Conservation (phyloP, 2,888 invertebrate genomes). For the Prosopocoilus inquinatus region DNA sequence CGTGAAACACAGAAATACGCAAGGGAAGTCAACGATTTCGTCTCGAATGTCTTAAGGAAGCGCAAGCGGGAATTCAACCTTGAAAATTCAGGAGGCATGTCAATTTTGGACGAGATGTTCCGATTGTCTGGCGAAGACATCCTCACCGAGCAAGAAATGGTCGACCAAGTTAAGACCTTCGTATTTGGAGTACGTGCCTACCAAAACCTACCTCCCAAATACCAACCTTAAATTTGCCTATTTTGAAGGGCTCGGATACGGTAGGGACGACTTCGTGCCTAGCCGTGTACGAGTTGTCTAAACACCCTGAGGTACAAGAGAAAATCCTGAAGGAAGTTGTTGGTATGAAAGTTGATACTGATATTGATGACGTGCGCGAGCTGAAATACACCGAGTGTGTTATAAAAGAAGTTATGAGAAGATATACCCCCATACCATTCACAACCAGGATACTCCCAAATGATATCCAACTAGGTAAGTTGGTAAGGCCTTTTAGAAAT, state of each 20-base stretch:
- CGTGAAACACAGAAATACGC: no score
- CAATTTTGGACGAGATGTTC: no score
- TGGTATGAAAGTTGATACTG: constrained; percentile 10
- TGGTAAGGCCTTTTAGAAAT: neutral
- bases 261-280: constrained; percentile 24
- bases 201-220: no score
- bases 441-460: constrained; percentile 12
- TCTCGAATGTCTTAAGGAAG: no score
- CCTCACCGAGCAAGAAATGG: no score
- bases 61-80: no score
- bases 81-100: no score
- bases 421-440: constrained; percentile 22
- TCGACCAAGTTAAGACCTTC: no score
- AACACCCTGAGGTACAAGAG: constrained; percentile 26
- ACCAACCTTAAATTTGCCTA: no score
- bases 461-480: constrained; percentile 12
- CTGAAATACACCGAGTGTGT: constrained; percentile 26
- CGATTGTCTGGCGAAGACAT: no score
- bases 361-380: constrained; percentile 10
- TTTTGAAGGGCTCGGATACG: constrained; percentile 29
- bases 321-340: constrained; percentile 27
- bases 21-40: no score
- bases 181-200: no score
- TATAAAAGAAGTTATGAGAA: constrained; percentile 25
- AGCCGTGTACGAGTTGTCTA: constrained; percentile 22